Evolutionary conservation across 2,888 invertebrate genomes (phyloP).

Genomic region (Xestia sexstrigata): DNA sequence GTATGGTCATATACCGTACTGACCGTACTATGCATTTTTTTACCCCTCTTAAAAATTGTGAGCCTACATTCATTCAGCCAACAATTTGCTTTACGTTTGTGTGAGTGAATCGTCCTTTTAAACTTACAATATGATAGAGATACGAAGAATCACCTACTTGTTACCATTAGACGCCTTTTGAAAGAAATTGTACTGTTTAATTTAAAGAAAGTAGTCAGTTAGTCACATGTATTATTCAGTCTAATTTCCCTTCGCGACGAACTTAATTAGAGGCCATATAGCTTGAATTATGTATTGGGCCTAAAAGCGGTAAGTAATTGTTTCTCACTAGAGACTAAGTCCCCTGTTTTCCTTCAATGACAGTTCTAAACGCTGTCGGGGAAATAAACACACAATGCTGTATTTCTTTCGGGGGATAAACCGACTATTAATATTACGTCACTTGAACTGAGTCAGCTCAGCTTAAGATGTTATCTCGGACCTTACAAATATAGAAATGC

Average conservation of each 20-base stretch:
- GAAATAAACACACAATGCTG: conserved; percentile 7
- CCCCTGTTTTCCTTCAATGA: conserved; percentile 19
- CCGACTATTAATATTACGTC: not conserved
- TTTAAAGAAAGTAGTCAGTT: conserved; percentile 46
- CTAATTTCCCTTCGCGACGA: conserved; percentile 27
- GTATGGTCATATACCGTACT: no score
- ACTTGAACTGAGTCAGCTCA: not conserved
- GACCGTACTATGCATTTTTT: conserved; percentile 1
- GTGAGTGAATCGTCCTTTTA: not conserved
- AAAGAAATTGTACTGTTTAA: conserved; percentile 30
- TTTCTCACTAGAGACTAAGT: not conserved
- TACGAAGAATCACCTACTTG: not conserved
- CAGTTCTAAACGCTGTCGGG: not conserved
- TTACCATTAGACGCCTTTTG: conserved; percentile 15
- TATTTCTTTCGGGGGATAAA: not conserved
- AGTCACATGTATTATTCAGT: conserved; percentile 47
- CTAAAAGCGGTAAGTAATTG: not conserved
- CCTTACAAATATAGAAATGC: not conserved
- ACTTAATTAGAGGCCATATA: conserved; percentile 19
- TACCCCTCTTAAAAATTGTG: not conserved
- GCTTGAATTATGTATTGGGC: conserved; percentile 42
- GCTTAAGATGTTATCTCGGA: not conserved
- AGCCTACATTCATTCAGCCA: not conserved
- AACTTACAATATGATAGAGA: not conserved
- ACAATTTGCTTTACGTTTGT: conserved; percentile 3